Evolutionary conservation across 2,113 vertebrate genomes (phyloP).

Genomic region (Lepus europaeus): DNA sequence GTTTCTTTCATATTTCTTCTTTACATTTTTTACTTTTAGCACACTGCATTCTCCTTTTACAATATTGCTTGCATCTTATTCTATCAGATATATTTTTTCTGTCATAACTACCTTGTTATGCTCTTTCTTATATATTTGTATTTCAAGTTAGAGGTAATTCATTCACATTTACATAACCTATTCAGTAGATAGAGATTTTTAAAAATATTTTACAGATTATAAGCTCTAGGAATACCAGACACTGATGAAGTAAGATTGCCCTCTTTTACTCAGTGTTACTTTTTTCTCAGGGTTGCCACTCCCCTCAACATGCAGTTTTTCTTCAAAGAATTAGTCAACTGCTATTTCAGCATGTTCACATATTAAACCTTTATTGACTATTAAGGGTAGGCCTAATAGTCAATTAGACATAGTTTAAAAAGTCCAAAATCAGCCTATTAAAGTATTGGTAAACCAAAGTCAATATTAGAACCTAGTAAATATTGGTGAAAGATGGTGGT

Average conservation of each 20-base stretch:
- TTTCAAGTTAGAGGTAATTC: background rate
- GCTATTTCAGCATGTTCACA: background rate
- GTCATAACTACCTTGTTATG: background rate
- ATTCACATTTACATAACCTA: background rate
- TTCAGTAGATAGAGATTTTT: background rate
- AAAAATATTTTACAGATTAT: background rate
- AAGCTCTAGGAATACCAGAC: background rate
- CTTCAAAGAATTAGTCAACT: background rate
- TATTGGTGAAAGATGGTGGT: background rate
- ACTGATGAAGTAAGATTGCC: background rate
- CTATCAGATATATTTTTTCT: background rate
- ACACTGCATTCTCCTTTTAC: background rate
- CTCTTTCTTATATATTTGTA: background rate
- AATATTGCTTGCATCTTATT: background rate
- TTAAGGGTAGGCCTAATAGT: background rate
- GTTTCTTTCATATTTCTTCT: background rate
- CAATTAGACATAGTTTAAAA: constrained; percentile 27
- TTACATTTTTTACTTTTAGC: background rate
- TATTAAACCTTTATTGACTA: constrained; percentile 3
- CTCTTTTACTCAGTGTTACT: background rate
- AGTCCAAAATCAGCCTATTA: constrained; percentile 7
- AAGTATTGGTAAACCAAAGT: background rate
- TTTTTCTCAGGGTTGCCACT: background rate
- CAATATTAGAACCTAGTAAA: constrained; percentile 46
- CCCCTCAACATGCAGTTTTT: background rate